Evolutionary conservation across 2,888 invertebrate genomes (phyloP), one percentile per base, ranked within the genome.

Genomic region (Liodrosophila aerea): DNA sequence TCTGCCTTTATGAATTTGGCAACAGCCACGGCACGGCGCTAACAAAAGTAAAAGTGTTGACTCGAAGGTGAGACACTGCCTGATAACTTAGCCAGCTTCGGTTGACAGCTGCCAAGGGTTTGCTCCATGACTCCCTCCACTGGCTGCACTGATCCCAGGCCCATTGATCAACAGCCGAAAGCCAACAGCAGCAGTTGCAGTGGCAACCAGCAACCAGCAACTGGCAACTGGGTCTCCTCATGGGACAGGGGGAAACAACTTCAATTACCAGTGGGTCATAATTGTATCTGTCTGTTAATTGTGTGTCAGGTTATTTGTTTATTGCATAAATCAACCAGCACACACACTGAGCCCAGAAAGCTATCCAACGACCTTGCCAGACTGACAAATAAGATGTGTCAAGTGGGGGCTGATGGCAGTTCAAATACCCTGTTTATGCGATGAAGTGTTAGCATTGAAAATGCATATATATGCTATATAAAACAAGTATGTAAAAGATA

Each of bases 361-460:
- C 57, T 57, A 49, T 67, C 31, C 37, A 56, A 72, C 69, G 81
- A 81, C 81, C 81, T 81, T 81, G 81, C 81, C 45, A 51, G 36
- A 16, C 59, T 57, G 57, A 51, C 72, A 57, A 45, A 16, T 11
- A 22, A 37, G 22, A 22, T 22, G 22, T 22, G 22, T 22, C 22
- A 22, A 22, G 22, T 4, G 2, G 22, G 5, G 22, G 22, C 3
- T 22, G 22, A 22, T 5, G 22, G 22, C 2, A 5, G 2, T 22
- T 5, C 22, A 22, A 22, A 22, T 22, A 22, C 22, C 22, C 22
- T 22, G 22, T 22, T 22, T n/a, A n/a, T n/a, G n/a, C n/a, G n/a
- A n/a, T n/a, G n/a, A n/a, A n/a, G n/a, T n/a, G n/a, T n/a, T n/a
- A n/a, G n/a, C n/a, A n/a, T n/a, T n/a, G n/a, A n/a, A n/a, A n/a